phyloP scores from a whole-genome alignment of 2,797 vertebrate species.

The Esox masquinongy region DNA sequence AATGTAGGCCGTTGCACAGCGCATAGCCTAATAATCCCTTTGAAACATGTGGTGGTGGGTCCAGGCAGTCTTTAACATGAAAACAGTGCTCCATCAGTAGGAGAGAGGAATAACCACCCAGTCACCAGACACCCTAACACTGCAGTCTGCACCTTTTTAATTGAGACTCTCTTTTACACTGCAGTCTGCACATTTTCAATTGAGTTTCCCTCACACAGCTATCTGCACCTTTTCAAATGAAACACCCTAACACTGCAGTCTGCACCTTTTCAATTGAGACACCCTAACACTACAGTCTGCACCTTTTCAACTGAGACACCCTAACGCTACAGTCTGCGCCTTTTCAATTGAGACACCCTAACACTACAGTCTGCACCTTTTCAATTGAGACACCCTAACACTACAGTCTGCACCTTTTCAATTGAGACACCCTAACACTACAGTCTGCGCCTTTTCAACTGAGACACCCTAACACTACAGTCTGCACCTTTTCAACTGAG shows the following conservation, averaged over 20 bases:
- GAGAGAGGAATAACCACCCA: not conserved
- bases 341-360: no score
- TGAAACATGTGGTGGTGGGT: not conserved
- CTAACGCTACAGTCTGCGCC: no score
- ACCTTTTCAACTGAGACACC: no score
- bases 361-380: no score
- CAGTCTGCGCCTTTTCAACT: slow-evolving; percentile 2
- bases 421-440: no score
- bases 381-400: no score
- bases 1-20: not conserved
- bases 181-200: not conserved
- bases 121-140: not conserved
- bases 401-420: no score
- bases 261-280: no score
- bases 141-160: no score
- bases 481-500: slow-evolving; percentile 54
- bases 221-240: slow-evolving; percentile 26
- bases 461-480: slow-evolving; percentile 57
- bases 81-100: not conserved
- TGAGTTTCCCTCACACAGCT: slow-evolving; percentile 50
- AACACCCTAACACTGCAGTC: no score
- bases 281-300: no score
- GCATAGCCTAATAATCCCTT: not conserved
- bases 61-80: not conserved
- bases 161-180: no score